These are phyloP conservation scores for Orchesella cincta DNA, from an alignment of 1,140 invertebrate species.

Conservation along the genomic window DNA sequence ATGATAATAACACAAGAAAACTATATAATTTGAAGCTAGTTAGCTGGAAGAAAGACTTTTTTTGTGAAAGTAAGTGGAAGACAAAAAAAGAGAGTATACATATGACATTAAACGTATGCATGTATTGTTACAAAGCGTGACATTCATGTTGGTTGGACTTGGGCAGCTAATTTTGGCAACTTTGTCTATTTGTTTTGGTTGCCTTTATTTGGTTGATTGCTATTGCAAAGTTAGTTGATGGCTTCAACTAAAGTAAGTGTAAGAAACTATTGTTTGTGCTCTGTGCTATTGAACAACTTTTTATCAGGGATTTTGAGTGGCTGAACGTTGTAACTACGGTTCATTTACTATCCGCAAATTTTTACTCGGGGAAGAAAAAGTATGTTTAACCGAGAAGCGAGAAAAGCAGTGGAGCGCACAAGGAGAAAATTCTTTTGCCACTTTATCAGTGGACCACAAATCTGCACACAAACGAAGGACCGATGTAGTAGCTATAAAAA, in stretches of 20 bases:
- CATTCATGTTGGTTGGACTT: too few species aligned
- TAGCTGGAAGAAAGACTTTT: not conserved
- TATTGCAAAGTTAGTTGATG: not conserved
- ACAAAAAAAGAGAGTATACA: too few species aligned
- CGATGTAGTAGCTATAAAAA: not conserved
- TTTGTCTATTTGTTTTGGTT: not conserved
- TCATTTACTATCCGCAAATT: slow-evolving; percentile 21
- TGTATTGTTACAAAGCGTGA: not conserved
- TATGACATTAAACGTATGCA: too few species aligned
- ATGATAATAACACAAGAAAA: slow-evolving; percentile 7
- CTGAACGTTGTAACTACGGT: not conserved
- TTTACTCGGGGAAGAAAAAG: not conserved
- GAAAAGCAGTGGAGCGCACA: too few species aligned
- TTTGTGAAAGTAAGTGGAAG: not conserved
- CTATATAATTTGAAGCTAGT: not conserved
- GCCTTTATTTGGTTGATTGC: slow-evolving; percentile 6
- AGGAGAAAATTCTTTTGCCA: too few species aligned
- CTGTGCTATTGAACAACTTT: not conserved
- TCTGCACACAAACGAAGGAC: not conserved
- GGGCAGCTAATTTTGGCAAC: slow-evolving; percentile 29
- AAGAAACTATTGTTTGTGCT: too few species aligned
- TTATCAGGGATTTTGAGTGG: not conserved
- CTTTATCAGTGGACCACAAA: slow-evolving; percentile 15
- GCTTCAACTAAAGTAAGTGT: not conserved
- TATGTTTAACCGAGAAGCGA: not conserved